Evolutionary conservation across 2,888 invertebrate genomes (phyloP).

Genomic region (Aethes cnicana): DNA sequence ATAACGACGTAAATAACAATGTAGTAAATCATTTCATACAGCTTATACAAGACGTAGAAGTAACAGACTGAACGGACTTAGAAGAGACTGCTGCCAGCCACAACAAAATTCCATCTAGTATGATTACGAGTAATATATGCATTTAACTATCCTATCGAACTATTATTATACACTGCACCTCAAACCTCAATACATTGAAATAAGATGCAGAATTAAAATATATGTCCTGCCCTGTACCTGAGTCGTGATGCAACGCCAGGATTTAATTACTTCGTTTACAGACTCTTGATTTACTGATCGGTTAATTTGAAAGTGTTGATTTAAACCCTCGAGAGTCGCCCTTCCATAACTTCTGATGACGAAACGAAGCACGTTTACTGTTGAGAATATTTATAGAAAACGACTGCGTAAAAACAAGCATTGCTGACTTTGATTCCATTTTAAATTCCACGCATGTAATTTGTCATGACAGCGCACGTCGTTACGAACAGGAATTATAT

Average conservation of each 20-base stretch:
- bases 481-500: constrained; percentile 46
- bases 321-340: constrained; percentile 51
- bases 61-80: too few relatives aligned
- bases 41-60: too few relatives aligned
- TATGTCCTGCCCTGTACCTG: constrained; percentile 24
- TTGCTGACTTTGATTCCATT: constrained; percentile 41
- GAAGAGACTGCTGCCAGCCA: too few relatives aligned
- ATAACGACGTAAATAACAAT: too few relatives aligned
- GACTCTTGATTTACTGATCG: constrained; percentile 63
- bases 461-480: constrained; percentile 48
- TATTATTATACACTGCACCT: too few relatives aligned
- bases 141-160: too few relatives aligned
- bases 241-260: constrained; percentile 46
- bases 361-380: constrained; percentile 20
- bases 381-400: background rate
- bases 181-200: too few relatives aligned
- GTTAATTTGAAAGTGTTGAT: constrained; percentile 70
- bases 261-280: constrained; percentile 69
- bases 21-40: too few relatives aligned
- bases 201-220: background rate
- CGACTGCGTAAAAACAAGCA: constrained; percentile 34
- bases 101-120: too few relatives aligned
- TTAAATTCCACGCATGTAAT: constrained; percentile 49
- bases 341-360: constrained; percentile 46
- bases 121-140: too few relatives aligned